phyloP scores from a whole-genome alignment of 2,888 invertebrate species.

The Drosophila hamatofila region DNA sequence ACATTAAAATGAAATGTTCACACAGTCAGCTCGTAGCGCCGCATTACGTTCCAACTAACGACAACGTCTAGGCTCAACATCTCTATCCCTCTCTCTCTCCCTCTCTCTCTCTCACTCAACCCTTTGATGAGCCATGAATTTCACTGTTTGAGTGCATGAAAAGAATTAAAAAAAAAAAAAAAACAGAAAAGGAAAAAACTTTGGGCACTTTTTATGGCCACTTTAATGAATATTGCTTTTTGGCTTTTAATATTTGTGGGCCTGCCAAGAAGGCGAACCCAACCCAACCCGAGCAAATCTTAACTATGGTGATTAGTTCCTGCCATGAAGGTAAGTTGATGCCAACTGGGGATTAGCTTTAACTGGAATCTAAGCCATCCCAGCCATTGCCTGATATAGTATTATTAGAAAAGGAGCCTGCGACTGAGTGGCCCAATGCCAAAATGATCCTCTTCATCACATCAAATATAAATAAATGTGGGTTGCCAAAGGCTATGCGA shows the following conservation, averaged over 20 bases:
- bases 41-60: slow-evolving; percentile 54
- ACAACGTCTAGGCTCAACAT: slow-evolving; percentile 60
- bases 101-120: slow-evolving; percentile 12
- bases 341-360: slow-evolving; percentile 33
- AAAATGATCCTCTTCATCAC: neutral
- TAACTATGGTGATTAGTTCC: slow-evolving; percentile 41
- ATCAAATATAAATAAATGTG: neutral
- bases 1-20: slow-evolving; percentile 80
- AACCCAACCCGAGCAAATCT: slow-evolving; percentile 35
- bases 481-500: neutral
- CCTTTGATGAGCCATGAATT: slow-evolving; percentile 65
- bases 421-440: neutral
- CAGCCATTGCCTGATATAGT: slow-evolving; percentile 18
- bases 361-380: neutral
- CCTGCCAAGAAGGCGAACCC: slow-evolving; percentile 23
- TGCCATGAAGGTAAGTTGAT: slow-evolving; percentile 37
- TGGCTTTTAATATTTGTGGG: slow-evolving; percentile 68
- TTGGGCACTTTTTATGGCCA: slow-evolving; percentile 62
- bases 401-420: slow-evolving; percentile 12
- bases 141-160: slow-evolving; percentile 34
- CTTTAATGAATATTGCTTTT: slow-evolving; percentile 80
- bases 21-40: slow-evolving; percentile 60
- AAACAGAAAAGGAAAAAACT: slow-evolving; percentile 16
- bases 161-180: slow-evolving; percentile 19
- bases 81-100: neutral